phyloP scores from a whole-genome alignment of 1,140 invertebrate species.

The Conus ventricosus region DNA sequence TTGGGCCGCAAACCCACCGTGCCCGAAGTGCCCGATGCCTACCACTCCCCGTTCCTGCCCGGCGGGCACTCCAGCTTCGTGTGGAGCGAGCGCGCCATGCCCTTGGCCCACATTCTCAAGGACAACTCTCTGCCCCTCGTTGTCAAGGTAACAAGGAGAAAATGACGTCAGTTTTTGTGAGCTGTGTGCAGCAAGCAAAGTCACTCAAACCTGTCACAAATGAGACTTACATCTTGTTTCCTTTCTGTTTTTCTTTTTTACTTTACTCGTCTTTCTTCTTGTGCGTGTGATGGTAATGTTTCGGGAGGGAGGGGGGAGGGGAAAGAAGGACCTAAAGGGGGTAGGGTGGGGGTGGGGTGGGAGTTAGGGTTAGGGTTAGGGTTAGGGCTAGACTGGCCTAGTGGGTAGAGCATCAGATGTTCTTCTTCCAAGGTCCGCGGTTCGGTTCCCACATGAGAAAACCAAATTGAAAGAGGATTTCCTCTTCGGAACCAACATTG shows the following conservation, averaged over 20 bases:
- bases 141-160: slow-evolving; percentile 48
- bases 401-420: too few species aligned
- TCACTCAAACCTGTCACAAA: too few species aligned
- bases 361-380: too few species aligned
- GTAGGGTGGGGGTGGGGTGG: neutral
- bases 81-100: slow-evolving; percentile 50
- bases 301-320: neutral
- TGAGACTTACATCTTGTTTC: neutral
- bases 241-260: neutral
- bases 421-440: too few species aligned
- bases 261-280: too few species aligned
- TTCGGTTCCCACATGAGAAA: too few species aligned
- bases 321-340: too few species aligned
- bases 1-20: too few species aligned
- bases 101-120: slow-evolving; percentile 50
- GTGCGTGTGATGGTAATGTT: too few species aligned
- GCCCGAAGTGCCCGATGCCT: slow-evolving; percentile 11
- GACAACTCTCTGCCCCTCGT: slow-evolving; percentile 50
- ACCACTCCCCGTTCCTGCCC: slow-evolving; percentile 31
- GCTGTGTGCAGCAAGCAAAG: neutral
- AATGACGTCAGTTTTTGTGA: neutral
- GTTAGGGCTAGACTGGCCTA: too few species aligned
- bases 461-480: too few species aligned
- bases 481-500: too few species aligned
- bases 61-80: slow-evolving; percentile 26